phyloP scores from a whole-genome alignment of 2,797 vertebrate species.

The Myotis daubentonii region DNA sequence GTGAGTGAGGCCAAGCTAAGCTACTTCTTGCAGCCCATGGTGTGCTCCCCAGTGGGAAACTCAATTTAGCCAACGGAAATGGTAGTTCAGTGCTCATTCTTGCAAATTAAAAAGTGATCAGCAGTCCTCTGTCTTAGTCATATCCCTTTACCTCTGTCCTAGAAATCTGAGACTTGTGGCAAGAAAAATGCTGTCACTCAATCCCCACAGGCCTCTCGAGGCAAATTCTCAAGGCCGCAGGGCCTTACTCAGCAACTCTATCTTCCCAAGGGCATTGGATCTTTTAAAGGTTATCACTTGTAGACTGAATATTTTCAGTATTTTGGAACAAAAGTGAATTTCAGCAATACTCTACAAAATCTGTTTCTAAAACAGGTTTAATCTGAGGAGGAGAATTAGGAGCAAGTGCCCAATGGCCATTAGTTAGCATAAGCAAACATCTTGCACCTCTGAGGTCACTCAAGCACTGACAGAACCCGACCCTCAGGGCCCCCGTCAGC shows the following conservation, averaged over 20 bases:
- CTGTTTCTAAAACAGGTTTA: background rate
- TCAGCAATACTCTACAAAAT: background rate
- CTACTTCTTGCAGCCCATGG: background rate
- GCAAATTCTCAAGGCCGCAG: background rate
- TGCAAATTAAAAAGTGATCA: background rate
- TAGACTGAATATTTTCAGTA: background rate
- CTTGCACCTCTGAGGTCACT: background rate
- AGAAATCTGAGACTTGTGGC: background rate
- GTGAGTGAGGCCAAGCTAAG: background rate
- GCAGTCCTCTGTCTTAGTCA: background rate
- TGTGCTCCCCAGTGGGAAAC: background rate
- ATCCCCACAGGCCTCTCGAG: background rate
- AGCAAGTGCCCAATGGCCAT: background rate
- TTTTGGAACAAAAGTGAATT: background rate
- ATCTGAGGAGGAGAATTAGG: background rate
- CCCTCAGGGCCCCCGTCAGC: background rate
- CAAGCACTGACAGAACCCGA: background rate
- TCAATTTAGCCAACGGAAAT: background rate
- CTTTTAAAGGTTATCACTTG: constrained; percentile 10
- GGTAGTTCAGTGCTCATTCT: background rate
- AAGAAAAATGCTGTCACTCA: background rate
- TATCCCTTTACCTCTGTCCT: background rate
- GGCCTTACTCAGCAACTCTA: constrained; percentile 9
- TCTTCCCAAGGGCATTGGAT: background rate
- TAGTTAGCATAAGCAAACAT: background rate